Evolutionary conservation across 2,888 invertebrate genomes (phyloP).

Genomic region (Coleophora flavipennella): DNA sequence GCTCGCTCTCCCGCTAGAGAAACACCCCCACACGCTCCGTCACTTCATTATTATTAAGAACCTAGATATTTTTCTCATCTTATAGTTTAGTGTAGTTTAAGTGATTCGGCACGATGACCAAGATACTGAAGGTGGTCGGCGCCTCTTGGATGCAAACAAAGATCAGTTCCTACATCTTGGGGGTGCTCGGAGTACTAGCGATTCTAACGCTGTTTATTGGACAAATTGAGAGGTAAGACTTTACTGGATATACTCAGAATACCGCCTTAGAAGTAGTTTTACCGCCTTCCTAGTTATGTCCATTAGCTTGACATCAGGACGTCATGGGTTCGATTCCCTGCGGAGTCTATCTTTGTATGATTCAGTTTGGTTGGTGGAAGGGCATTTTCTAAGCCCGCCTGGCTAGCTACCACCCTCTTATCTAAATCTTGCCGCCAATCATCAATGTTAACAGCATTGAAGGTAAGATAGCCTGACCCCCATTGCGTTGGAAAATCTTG

Average conservation of each 20-base stretch:
- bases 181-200: slow-evolving; percentile 77
- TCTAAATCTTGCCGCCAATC: no score
- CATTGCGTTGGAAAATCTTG: no score
- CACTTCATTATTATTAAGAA: slow-evolving; percentile 73
- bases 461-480: no score
- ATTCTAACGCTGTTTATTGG: slow-evolving; percentile 79
- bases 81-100: slow-evolving; percentile 41
- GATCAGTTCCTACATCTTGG: slow-evolving; percentile 80
- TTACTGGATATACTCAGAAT: not conserved
- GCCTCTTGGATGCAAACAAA: slow-evolving; percentile 85
- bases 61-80: slow-evolving; percentile 65
- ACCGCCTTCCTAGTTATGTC: no score
- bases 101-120: slow-evolving; percentile 44
- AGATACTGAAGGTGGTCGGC: slow-evolving; percentile 84
- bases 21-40: slow-evolving; percentile 61
- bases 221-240: slow-evolving; percentile 76
- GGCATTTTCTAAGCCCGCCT: no score
- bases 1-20: slow-evolving; percentile 56
- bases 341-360: no score
- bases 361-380: no score
- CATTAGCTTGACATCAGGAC: no score
- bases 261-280: no score
- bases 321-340: no score
- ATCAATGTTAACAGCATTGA: no score
- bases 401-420: no score